Conservation (phyloP, 2,888 invertebrate genomes). For the Brassicogethes aeneus region DNA sequence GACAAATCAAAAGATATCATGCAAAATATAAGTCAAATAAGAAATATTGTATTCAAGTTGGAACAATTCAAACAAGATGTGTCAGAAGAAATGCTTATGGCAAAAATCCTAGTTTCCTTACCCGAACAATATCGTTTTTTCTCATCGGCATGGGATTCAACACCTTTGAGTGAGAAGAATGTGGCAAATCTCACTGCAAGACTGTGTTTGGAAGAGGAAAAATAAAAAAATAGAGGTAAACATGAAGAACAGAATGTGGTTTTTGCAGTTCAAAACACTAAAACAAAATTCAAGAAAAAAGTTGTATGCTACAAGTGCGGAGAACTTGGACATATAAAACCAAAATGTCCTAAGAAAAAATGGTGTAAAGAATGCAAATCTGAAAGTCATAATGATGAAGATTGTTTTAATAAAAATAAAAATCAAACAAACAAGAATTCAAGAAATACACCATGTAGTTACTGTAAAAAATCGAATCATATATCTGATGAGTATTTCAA, state of each 20-base stretch:
- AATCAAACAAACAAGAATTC: neutral
- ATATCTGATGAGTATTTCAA: too few relatives aligned
- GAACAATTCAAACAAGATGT: neutral
- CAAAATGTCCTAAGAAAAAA: too few relatives aligned
- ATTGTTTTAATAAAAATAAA: too few relatives aligned
- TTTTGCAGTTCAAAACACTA: too few relatives aligned
- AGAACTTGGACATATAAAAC: conserved; percentile 10
- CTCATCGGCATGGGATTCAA: conserved; percentile 14
- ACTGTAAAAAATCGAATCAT: conserved; percentile 4
- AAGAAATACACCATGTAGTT: neutral
- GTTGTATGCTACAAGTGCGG: conserved; percentile 9
- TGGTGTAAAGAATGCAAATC: too few relatives aligned
- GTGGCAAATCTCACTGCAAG: conserved; percentile 15
- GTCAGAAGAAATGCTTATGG: conserved; percentile 1
- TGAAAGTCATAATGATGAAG: too few relatives aligned
- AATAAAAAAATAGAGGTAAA: conserved; percentile 7
- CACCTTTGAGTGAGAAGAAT: conserved; percentile 6
- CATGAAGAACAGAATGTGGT: conserved; percentile 2
- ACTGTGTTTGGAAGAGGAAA: conserved; percentile 10
- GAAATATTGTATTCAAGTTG: neutral
- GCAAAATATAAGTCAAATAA: too few relatives aligned
- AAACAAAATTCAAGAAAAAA: conserved; percentile 5
- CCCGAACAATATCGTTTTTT: conserved; percentile 34
- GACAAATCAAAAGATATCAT: too few relatives aligned
- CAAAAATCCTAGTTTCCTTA: conserved; percentile 12